phyloP scores from a whole-genome alignment of 1,140 invertebrate species.

The Chironomus striatipennis region DNA sequence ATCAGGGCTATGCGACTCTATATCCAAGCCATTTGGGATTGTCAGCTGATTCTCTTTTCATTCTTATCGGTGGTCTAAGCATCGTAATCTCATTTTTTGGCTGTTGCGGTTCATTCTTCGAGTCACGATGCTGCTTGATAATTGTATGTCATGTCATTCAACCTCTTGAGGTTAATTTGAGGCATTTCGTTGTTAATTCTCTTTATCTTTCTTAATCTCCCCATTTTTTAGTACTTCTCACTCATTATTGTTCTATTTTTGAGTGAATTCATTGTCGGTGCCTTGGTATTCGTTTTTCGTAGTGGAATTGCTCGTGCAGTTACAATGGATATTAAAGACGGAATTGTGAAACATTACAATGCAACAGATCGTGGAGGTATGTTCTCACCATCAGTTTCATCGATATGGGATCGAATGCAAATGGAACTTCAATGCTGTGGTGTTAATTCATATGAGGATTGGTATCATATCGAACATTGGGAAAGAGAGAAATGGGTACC shows the following conservation, averaged over 20 bases:
- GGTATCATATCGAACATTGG: constrained; percentile 75
- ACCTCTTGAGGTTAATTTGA: constrained; percentile 7
- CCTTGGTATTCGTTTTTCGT: constrained; percentile 67
- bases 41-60: constrained; percentile 59
- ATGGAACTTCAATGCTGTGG: constrained; percentile 75
- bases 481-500: constrained; percentile 62
- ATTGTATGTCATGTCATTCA: constrained; percentile 46
- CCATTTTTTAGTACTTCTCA: constrained; percentile 77
- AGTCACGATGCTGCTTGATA: constrained; percentile 65
- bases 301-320: constrained; percentile 55
- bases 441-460: constrained; percentile 71
- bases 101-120: constrained; percentile 74
- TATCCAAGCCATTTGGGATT: constrained; percentile 60
- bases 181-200: not conserved
- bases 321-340: constrained; percentile 56
- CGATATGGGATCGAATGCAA: constrained; percentile 67
- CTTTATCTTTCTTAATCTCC: constrained; percentile 28
- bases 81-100: constrained; percentile 70
- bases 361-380: constrained; percentile 45
- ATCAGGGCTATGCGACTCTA: constrained; percentile 60
- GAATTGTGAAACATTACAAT: constrained; percentile 61
- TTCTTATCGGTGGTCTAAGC: constrained; percentile 56
- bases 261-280: constrained; percentile 66
- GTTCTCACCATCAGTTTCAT: constrained; percentile 48
- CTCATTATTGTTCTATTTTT: constrained; percentile 72